Evolutionary conservation across 1,140 invertebrate species (phyloP), one percentile per base, ranked within the genome.

Genomic region (Dolichoris vasculosae): DNA sequence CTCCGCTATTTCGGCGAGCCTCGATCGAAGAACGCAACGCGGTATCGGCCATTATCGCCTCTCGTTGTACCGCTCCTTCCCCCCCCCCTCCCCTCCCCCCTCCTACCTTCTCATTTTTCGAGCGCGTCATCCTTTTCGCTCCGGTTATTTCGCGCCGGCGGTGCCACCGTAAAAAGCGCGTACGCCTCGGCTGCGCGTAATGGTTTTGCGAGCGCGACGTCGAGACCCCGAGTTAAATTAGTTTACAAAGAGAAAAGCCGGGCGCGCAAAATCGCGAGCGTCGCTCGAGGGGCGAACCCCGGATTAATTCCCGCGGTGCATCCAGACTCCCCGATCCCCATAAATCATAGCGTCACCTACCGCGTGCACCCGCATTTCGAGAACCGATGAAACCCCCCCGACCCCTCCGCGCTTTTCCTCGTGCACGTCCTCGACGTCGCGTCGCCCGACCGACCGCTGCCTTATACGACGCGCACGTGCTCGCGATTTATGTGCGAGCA

Each of bases 401-500:
- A 13, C n/a, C 8, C 67, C 38, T 69, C 38, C 38, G 1, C 30
- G 4, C 32, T 13, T 17, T 32, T 7, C 4, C 7, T 13, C 17
- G 13, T 17, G 2, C 15, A 13, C 59, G 23, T 75, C 63, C 67
- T 83, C 87, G 84, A 78, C 84, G 77, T 30, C 38, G 11, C 51
- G 51, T 17, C 6, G 11, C 35, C 30, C 83, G 86, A 78, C 85
- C 87, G 85, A 83, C 82, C 87, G 77, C 84, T 71, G 85, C 86
- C 86, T 71, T 82, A 75, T 75, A 59, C 67, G 46, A 35, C 35
- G 82, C 82, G 82, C 85, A 86, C 85, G 86, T 87, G 85, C 81
- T 77, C 87, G 87, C 86, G 86, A 88, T 87, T 84, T 86, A 81
- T 85, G 69, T 71, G 71, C 35, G 26, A 30, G 59, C 67, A 75